Evolutionary conservation across 35 echinoderm and acorn worm genomes (phyloP).

Genomic region (Apostichopus californicus): DNA sequence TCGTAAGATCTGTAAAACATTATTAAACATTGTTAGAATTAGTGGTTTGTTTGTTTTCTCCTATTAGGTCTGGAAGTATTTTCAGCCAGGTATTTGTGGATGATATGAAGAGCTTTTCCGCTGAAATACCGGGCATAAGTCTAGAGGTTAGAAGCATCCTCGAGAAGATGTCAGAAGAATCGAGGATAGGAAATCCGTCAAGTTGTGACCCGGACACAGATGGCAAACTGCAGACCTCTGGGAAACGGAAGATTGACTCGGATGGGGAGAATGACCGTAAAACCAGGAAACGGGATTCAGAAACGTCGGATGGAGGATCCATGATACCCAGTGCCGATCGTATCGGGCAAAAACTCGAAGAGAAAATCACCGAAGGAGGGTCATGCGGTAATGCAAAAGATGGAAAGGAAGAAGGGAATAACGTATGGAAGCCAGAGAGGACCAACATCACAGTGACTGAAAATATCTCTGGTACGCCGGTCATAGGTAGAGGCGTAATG

Average conservation of each 20-base stretch:
- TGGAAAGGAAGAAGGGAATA: neutral
- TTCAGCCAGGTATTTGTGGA: neutral
- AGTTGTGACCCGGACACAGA: neutral
- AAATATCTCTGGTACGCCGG: neutral
- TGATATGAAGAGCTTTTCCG: neutral
- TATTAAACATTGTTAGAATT: too few species aligned
- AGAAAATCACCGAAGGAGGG: neutral
- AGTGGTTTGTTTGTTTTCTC: neutral
- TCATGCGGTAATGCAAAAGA: neutral
- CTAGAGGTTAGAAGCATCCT: neutral
- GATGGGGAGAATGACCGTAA: neutral
- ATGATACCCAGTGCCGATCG: neutral
- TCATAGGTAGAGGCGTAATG: neutral
- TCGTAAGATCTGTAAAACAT: too few species aligned
- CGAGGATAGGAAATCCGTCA: neutral
- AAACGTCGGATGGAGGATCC: neutral
- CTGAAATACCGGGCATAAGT: constrained; percentile 1
- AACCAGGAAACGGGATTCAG: neutral
- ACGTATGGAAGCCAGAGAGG: neutral
- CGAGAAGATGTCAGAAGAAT: constrained; percentile 10
- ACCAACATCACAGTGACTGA: neutral
- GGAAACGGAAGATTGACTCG: neutral
- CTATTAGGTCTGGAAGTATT: constrained; percentile 5
- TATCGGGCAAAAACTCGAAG: neutral
- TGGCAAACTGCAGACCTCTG: neutral